Evolutionary conservation across 2,797 vertebrate species (phyloP).

Genomic region (Notolepis coatsorum): DNA sequence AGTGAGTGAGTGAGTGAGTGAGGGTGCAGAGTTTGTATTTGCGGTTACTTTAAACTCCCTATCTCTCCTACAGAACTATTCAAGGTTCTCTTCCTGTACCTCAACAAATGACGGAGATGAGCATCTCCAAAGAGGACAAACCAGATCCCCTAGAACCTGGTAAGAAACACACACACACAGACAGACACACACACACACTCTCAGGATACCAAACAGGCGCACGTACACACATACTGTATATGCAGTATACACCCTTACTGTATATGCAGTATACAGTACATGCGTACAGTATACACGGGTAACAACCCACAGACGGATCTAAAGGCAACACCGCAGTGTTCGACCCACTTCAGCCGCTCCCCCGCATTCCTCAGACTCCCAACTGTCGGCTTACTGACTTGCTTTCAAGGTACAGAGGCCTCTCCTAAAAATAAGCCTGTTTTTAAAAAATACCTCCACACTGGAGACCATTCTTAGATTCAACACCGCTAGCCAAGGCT

Average conservation of each 20-base stretch:
- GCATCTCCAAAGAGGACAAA: slow-evolving; percentile 89
- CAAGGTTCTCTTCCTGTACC: slow-evolving; percentile 92
- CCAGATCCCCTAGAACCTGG: slow-evolving; percentile 91
- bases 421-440: slow-evolving; percentile 69
- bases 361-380: slow-evolving; percentile 37
- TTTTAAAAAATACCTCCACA: slow-evolving; percentile 71
- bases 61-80: slow-evolving; percentile 84
- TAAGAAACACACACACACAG: slow-evolving; percentile 68
- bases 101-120: slow-evolving; percentile 94
- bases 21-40: too few species aligned
- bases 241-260: too few species aligned
- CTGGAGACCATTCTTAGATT: slow-evolving; percentile 58
- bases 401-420: slow-evolving; percentile 56
- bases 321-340: slow-evolving; percentile 19
- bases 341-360: slow-evolving; percentile 28
- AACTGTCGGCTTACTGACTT: slow-evolving; percentile 68
- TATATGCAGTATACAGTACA: too few species aligned
- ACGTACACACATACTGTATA: too few species aligned
- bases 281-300: neutral
- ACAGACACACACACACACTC: too few species aligned
- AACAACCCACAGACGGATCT: slow-evolving; percentile 19
- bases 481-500: slow-evolving; percentile 45
- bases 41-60: neutral
- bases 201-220: neutral
- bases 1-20: neutral